Evolutionary conservation across 1,140 invertebrate species (phyloP).

Genomic region (Luehdorfia chinensis): DNA sequence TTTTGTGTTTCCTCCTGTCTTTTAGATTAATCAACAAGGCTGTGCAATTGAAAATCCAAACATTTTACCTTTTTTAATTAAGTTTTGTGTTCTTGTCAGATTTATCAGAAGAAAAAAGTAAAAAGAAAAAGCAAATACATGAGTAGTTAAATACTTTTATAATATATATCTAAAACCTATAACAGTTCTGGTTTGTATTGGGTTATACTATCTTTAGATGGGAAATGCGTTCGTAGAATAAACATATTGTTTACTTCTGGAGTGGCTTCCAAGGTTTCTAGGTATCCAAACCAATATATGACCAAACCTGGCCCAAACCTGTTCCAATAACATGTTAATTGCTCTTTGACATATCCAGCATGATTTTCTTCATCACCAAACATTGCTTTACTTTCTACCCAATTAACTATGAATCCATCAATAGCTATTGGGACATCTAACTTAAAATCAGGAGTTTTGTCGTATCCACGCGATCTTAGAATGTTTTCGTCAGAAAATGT

Average conservation of each 20-base stretch:
- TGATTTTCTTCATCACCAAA: constrained; percentile 93
- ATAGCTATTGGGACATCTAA: constrained; percentile 93
- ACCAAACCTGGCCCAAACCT: constrained; percentile 95
- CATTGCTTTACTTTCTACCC: constrained; percentile 97
- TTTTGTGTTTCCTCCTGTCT: no score
- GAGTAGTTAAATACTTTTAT: no score
- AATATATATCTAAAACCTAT: no score
- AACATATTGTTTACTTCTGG: constrained; percentile 74
- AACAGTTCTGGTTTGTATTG: constrained; percentile 53
- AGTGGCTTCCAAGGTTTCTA: constrained; percentile 79
- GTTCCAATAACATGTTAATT: constrained; percentile 95
- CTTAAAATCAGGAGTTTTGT: constrained; percentile 97
- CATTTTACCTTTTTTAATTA: no score
- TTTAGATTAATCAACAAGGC: no score
- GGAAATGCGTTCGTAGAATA: constrained; percentile 46
- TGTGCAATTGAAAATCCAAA: no score
- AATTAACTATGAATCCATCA: constrained; percentile 92
- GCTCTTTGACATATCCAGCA: constrained; percentile 90
- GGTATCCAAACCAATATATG: constrained; percentile 97
- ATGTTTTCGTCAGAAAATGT: constrained; percentile 89
- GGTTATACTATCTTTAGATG: constrained; percentile 56
- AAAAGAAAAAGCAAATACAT: no score
- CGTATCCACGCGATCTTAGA: constrained; percentile 89
- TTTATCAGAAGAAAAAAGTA: no score
- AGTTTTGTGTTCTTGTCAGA: no score